Evolutionary conservation across 2,113 vertebrate species (phyloP).

Genomic region (Odocoileus virginianus): DNA sequence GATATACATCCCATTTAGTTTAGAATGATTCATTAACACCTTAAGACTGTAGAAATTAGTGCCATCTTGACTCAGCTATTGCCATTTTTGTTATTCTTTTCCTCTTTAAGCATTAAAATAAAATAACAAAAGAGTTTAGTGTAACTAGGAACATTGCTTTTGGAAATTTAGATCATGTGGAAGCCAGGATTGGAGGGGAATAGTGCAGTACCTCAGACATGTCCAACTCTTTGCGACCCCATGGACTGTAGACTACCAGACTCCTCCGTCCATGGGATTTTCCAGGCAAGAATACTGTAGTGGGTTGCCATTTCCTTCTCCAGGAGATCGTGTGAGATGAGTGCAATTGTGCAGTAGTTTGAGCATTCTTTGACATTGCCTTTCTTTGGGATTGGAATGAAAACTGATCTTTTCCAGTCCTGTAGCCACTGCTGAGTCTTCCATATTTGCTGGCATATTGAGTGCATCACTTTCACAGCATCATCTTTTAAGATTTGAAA

Average conservation of each 20-base stretch:
- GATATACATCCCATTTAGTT: not conserved
- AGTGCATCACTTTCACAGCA: not conserved
- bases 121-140: not conserved
- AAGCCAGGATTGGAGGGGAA: not conserved
- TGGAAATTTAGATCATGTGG: not conserved
- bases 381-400: not conserved
- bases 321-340: not conserved
- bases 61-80: not conserved
- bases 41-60: not conserved
- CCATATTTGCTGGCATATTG: not conserved
- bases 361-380: not conserved
- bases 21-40: not conserved
- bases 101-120: not conserved
- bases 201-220: not conserved
- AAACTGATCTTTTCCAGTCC: not conserved
- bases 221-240: not conserved
- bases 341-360: not conserved
- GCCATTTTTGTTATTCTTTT: not conserved
- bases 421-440: not conserved
- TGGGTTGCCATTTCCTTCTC: not conserved
- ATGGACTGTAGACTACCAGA: not conserved
- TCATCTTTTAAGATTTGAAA: not conserved
- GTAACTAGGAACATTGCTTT: not conserved
- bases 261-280: accelerated
- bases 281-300: not conserved